Percentiles rank a stretch among this genome's conserved stretches.
phyloP scores from a whole-genome alignment of 1,140 invertebrate species.

The Drosophila pectinifera region DNA sequence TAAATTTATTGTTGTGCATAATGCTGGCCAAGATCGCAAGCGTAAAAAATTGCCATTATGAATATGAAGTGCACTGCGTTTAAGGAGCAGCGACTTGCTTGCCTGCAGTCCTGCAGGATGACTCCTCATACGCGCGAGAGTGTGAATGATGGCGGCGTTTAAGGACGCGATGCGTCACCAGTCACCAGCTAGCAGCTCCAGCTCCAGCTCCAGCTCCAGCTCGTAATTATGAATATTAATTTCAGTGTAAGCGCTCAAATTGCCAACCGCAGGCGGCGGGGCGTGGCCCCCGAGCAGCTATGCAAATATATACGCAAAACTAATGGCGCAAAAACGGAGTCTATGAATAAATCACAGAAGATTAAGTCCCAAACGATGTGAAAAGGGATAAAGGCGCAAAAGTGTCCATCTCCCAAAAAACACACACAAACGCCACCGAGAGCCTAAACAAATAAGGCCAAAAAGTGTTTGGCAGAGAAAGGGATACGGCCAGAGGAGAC shows the following conservation, averaged over 20 bases:
- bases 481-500: constrained; percentile 17
- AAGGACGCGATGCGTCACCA: constrained; percentile 41
- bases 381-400: constrained; percentile 65
- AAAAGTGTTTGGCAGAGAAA: constrained; percentile 23
- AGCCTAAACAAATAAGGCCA: constrained; percentile 68
- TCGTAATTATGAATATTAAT: constrained; percentile 79
- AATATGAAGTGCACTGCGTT: constrained; percentile 76
- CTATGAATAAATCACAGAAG: constrained; percentile 80
- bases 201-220: neutral
- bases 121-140: constrained; percentile 18
- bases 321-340: constrained; percentile 75
- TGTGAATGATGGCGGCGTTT: constrained; percentile 59
- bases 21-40: constrained; percentile 67
- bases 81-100: constrained; percentile 43
- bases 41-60: constrained; percentile 75
- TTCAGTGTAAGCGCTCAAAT: constrained; percentile 31
- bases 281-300: constrained; percentile 32
- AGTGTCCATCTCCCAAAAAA: constrained; percentile 33
- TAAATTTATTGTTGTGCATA: constrained; percentile 83
- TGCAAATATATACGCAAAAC: constrained; percentile 75
- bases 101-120: constrained; percentile 37
- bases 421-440: neutral
- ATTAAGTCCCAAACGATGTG: constrained; percentile 77
- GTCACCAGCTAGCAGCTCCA: neutral
- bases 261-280: constrained; percentile 14